Conservation (phyloP, 2,113 vertebrate species). For the Paramisgurnus dabryanus region DNA sequence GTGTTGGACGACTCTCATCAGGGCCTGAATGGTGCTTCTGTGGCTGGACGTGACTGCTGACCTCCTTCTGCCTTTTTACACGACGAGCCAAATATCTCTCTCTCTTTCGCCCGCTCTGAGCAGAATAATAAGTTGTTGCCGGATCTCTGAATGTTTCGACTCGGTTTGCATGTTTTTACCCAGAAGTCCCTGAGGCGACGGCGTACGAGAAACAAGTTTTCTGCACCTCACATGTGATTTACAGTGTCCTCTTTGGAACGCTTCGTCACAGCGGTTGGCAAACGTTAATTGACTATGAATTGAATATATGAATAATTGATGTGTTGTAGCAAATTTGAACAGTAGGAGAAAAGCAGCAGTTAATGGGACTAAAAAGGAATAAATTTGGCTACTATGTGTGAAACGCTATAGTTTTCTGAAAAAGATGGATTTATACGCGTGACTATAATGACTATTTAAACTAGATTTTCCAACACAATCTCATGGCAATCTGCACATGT, state of each 20-base stretch:
- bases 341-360: conserved; percentile 20
- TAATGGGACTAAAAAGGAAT: not conserved
- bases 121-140: conserved; percentile 53
- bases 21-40: conserved; percentile 59
- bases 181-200: not conserved
- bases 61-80: conserved; percentile 53
- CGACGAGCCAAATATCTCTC: conserved; percentile 55
- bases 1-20: conserved; percentile 49
- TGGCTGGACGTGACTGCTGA: conserved; percentile 53
- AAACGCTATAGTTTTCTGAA: conserved; percentile 4
- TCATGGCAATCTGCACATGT: too few species aligned
- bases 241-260: conserved; percentile 12
- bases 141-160: conserved; percentile 32
- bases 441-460: too few species aligned
- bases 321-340: conserved; percentile 22
- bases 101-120: conserved; percentile 37
- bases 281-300: conserved; percentile 38
- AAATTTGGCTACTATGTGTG: conserved; percentile 15
- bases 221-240: conserved; percentile 13
- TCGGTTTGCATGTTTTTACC: conserved; percentile 18
- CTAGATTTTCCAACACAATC: too few species aligned
- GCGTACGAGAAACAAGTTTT: conserved; percentile 9
- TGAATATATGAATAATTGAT: conserved; percentile 44
- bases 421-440: not conserved
- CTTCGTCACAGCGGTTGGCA: conserved; percentile 33